Evolutionary conservation across 2,113 vertebrate species (phyloP).

Genomic region (Trichomycterus rosablanca): DNA sequence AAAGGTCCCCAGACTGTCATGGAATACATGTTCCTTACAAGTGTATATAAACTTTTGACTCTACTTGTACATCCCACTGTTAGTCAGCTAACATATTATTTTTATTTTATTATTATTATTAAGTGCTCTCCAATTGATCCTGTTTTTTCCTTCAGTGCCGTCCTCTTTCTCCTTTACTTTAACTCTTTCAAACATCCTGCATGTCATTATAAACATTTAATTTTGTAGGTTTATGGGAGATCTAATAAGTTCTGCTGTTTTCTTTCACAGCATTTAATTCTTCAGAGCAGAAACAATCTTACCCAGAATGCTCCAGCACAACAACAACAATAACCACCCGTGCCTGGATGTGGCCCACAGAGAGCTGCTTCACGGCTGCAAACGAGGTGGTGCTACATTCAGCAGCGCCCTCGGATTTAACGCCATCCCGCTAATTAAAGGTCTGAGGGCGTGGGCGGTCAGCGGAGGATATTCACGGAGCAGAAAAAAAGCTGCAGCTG

Average conservation of each 20-base stretch:
- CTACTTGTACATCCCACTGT: no score
- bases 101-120: no score
- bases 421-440: conserved; percentile 64
- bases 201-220: no score
- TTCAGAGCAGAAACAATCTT: conserved; percentile 51
- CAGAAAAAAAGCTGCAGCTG: conserved; percentile 49
- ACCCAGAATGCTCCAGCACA: conserved; percentile 68
- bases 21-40: no score
- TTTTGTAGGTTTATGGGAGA: no score
- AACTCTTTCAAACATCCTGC: no score
- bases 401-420: conserved; percentile 61
- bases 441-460: conserved; percentile 66
- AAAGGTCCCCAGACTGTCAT: no score
- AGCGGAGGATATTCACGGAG: conserved; percentile 56
- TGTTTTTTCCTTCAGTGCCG: no score
- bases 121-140: no score
- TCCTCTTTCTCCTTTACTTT: no score
- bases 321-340: conserved; percentile 75
- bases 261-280: conserved; percentile 20
- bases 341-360: conserved; percentile 58
- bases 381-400: conserved; percentile 54
- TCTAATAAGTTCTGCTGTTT: background rate
- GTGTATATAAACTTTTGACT: no score
- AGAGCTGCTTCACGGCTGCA: conserved; percentile 59
- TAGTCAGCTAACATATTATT: no score